Evolutionary conservation across 2,113 vertebrate genomes (phyloP).

Genomic region (Candoia aspera): DNA sequence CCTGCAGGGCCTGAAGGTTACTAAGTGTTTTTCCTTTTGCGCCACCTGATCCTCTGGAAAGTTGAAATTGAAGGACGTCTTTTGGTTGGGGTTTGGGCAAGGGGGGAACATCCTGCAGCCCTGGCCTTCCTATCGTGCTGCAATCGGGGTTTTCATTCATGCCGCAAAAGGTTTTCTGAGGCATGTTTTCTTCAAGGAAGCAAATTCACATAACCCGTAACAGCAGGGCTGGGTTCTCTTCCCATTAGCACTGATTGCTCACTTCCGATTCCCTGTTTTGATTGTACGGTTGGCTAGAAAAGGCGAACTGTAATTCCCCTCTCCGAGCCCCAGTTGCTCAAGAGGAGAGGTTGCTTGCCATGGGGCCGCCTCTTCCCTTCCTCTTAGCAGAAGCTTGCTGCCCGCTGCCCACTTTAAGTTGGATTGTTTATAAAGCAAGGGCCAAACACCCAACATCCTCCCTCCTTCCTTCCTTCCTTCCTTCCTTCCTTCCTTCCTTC

Average conservation of each 20-base stretch:
- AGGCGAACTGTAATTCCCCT: background rate
- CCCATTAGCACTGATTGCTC: background rate
- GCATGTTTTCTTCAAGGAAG: conserved; percentile 26
- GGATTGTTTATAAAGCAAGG: background rate
- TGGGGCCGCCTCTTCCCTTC: background rate
- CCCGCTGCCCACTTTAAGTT: background rate
- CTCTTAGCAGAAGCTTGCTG: accelerated
- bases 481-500: no score
- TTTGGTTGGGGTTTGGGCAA: no score
- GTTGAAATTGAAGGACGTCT: no score
- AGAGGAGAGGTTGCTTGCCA: background rate
- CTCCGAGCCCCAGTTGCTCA: background rate
- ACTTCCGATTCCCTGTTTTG: background rate
- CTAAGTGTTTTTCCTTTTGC: no score
- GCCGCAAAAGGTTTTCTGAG: conserved; percentile 15
- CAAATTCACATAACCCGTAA: background rate
- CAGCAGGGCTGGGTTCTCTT: background rate
- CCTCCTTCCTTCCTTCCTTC: background rate
- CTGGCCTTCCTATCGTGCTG: no score
- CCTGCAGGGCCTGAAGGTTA: no score
- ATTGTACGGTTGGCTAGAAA: background rate
- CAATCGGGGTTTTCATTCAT: background rate
- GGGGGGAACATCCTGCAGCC: no score
- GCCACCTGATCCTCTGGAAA: no score
- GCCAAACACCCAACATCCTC: background rate